phyloP scores from a whole-genome alignment of 1,140 invertebrate genomes.

The Cardiocondyla obscurior region DNA sequence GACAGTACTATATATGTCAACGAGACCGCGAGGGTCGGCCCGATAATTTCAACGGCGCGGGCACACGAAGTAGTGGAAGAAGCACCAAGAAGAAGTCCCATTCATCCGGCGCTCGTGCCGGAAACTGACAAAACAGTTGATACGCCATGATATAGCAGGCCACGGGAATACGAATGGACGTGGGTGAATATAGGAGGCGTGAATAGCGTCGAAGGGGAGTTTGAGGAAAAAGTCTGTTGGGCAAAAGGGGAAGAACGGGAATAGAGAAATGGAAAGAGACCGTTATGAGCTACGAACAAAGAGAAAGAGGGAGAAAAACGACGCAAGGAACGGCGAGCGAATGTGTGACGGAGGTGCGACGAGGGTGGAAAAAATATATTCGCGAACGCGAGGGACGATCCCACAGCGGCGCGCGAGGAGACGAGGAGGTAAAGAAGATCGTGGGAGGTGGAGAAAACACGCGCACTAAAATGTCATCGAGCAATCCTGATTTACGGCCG shows the following conservation, averaged over 20 bases:
- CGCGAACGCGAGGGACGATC: conserved; percentile 3
- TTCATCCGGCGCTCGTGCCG: conserved; percentile 74
- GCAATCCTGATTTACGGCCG: conserved; percentile 78
- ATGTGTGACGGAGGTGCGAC: not conserved
- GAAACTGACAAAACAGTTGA: conserved; percentile 84
- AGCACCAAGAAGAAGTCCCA: conserved; percentile 79
- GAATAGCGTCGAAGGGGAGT: conserved; percentile 61
- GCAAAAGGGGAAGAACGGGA: conserved; percentile 38
- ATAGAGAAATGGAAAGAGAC: conserved; percentile 6
- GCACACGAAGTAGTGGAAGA: conserved; percentile 70
- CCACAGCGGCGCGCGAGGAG: not conserved
- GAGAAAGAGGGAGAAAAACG: conserved; percentile 36
- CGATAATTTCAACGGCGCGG: conserved; percentile 80
- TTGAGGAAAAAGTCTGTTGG: conserved; percentile 60
- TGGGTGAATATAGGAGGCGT: conserved; percentile 64
- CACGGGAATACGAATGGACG: conserved; percentile 79
- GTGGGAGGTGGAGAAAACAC: conserved; percentile 56
- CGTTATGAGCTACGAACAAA: conserved; percentile 15
- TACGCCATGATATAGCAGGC: conserved; percentile 79
- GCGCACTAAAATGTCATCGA: conserved; percentile 76
- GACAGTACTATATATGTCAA: conserved; percentile 1
- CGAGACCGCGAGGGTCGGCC: not conserved
- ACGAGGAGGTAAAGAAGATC: not conserved
- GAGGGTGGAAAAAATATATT: conserved; percentile 44
- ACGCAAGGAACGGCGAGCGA: not conserved